phyloP scores from a whole-genome alignment of 1,140 invertebrate species.

The Galleria mellonella region DNA sequence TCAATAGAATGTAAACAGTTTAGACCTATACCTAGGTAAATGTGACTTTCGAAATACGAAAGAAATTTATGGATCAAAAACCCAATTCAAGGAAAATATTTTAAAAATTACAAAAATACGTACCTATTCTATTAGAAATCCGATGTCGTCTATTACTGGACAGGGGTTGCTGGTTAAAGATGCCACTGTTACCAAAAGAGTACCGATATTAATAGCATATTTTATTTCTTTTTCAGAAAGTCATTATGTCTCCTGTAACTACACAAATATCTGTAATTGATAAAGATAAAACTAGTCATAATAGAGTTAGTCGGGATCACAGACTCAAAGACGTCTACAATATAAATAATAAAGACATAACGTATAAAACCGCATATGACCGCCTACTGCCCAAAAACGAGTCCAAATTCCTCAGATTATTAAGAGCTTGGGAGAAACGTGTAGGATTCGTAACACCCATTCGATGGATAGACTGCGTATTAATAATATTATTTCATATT shows the following conservation, averaged over 20 bases:
- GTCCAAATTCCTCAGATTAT: slow-evolving; percentile 24
- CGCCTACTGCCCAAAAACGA: slow-evolving; percentile 28
- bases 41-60: no score
- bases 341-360: no score
- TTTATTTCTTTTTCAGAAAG: not conserved
- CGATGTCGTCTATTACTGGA: no score
- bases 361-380: slow-evolving; percentile 15
- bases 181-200: no score
- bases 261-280: slow-evolving; percentile 3
- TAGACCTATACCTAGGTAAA: no score
- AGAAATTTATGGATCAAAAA: no score
- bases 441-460: slow-evolving; percentile 51
- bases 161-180: no score
- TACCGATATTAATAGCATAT: not conserved
- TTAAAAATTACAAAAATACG: no score
- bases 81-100: no score
- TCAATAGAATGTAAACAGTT: no score
- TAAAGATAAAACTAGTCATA: not conserved
- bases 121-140: no score
- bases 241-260: not conserved
- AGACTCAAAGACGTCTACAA: not conserved
- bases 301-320: not conserved
- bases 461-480: slow-evolving; percentile 35
- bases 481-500: slow-evolving; percentile 31
- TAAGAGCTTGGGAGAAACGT: slow-evolving; percentile 44